phyloP scores from a whole-genome alignment of 2,113 vertebrate species.

The Nyctereutes procyonoides region DNA sequence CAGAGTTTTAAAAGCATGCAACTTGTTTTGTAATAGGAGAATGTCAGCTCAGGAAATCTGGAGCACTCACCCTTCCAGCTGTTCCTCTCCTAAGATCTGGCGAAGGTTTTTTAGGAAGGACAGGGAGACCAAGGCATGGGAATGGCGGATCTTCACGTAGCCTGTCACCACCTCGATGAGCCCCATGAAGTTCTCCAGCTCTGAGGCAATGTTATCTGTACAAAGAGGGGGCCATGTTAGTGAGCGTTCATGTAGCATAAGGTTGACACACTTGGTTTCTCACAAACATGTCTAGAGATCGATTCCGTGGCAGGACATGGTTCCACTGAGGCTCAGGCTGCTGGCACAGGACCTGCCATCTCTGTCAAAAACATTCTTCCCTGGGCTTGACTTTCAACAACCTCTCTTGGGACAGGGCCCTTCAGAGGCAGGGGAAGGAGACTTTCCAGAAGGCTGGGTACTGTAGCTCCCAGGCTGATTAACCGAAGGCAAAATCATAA shows the following conservation, averaged over 20 bases:
- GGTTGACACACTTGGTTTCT: neutral
- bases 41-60: neutral
- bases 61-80: slow-evolving; percentile 92
- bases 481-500: slow-evolving; percentile 61
- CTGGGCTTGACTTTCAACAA: slow-evolving; percentile 54
- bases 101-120: slow-evolving; percentile 97
- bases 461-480: slow-evolving; percentile 29
- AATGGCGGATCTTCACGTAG: slow-evolving; percentile 97
- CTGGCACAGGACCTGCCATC: neutral
- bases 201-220: slow-evolving; percentile 96
- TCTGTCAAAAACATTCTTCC: neutral
- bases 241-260: rapidly evolving
- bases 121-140: slow-evolving; percentile 94
- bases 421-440: neutral
- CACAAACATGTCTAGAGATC: rapidly evolving
- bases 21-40: neutral
- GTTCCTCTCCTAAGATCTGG: slow-evolving; percentile 95
- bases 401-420: slow-evolving; percentile 50
- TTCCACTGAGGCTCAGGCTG: neutral
- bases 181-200: slow-evolving; percentile 99
- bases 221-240: neutral
- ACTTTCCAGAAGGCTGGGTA: neutral
- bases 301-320: slow-evolving; percentile 36
- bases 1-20: neutral
- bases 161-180: slow-evolving; percentile 97